phyloP scores from a whole-genome alignment of 2,797 vertebrate genomes.

The Picus viridis region DNA sequence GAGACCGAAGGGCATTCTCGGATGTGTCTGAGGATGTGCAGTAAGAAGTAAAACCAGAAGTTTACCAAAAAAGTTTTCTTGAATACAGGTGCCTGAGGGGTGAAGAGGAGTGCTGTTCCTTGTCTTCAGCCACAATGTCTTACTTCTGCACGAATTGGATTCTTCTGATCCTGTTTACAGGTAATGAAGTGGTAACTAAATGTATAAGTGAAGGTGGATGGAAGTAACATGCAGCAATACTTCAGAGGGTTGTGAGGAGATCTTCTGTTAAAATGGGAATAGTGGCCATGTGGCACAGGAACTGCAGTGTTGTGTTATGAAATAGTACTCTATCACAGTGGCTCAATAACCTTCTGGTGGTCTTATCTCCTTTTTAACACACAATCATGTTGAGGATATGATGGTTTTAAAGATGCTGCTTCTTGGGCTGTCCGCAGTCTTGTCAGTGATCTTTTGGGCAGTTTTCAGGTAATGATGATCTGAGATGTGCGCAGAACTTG shows the following conservation, averaged over 20 bases:
- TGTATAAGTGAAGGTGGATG: not conserved
- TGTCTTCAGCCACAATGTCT: not conserved
- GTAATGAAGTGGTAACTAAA: not conserved
- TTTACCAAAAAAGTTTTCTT: not conserved
- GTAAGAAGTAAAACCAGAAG: not conserved
- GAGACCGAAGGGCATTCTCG: not conserved
- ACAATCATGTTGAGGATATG: not conserved
- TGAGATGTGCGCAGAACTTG: not conserved
- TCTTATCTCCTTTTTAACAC: not conserved
- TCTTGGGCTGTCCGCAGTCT: not conserved
- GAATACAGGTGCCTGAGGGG: not conserved
- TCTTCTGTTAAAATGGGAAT: not conserved
- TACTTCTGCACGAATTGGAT: not conserved
- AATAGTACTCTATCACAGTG: not conserved
- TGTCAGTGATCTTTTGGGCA: not conserved
- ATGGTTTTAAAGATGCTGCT: not conserved
- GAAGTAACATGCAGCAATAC: not conserved
- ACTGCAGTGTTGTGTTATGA: not conserved
- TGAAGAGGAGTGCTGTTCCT: fast-evolving
- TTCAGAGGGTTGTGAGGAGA: not conserved
- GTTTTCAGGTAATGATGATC: not conserved
- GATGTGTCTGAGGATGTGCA: not conserved
- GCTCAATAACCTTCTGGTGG: not conserved
- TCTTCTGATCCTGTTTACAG: slow-evolving; percentile 36
- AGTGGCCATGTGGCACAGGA: not conserved